Conservation (phyloP, 1,140 invertebrate species). For the Ostrea denselamellosa region DNA sequence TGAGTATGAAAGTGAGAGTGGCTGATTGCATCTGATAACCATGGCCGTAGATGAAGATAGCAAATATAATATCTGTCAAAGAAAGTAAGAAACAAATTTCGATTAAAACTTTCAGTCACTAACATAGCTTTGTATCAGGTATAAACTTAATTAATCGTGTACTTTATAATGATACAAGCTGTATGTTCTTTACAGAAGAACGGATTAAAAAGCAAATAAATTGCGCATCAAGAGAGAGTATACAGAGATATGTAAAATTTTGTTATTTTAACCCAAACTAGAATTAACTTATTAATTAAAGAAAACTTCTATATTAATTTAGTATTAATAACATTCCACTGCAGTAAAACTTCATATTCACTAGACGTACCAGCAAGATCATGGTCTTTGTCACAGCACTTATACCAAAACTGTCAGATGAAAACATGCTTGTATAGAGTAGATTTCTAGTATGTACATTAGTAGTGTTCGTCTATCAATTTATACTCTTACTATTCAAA, state of each 20-base stretch:
- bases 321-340: too few species aligned
- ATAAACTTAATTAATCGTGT: not conserved
- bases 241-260: not conserved
- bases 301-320: too few species aligned
- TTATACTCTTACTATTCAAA: not conserved
- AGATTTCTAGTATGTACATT: not conserved
- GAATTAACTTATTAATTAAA: too few species aligned
- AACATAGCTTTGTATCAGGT: not conserved
- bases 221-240: too few species aligned
- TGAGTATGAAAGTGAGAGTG: not conserved
- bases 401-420: not conserved
- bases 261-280: not conserved
- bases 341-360: not conserved
- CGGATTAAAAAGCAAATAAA: not conserved
- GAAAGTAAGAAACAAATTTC: not conserved
- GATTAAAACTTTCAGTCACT: not conserved
- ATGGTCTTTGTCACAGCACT: not conserved
- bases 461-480: not conserved
- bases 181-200: not conserved
- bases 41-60: not conserved
- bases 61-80: not conserved
- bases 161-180: not conserved
- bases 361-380: not conserved
- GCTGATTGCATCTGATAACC: conserved; percentile 18
- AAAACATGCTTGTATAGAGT: not conserved